Conservation (phyloP, 2,888 invertebrate species). For the Dryobotodes eremita region DNA sequence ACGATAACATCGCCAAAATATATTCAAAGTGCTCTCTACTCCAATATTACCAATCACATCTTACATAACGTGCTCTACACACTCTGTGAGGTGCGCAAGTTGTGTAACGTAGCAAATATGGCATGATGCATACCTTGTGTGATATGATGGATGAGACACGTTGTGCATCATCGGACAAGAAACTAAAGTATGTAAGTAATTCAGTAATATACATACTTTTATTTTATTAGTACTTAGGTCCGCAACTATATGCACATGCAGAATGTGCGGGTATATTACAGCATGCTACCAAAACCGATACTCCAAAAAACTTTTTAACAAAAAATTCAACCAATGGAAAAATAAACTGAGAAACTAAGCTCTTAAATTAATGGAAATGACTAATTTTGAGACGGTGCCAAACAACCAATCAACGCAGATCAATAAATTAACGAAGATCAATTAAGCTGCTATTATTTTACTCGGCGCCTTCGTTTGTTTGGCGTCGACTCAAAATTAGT, state of each 20-base stretch:
- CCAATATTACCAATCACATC: not conserved
- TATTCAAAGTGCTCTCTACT: slow-evolving; percentile 8
- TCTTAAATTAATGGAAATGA: too few species aligned
- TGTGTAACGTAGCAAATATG: not conserved
- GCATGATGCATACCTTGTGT: not conserved
- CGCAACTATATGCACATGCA: not conserved
- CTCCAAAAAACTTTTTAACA: not conserved
- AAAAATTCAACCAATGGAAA: too few species aligned
- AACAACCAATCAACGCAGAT: too few species aligned
- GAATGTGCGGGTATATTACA: not conserved
- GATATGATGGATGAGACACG: too few species aligned
- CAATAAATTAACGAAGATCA: too few species aligned
- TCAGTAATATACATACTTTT: too few species aligned
- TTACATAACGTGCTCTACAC: not conserved
- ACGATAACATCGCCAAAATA: slow-evolving; percentile 41
- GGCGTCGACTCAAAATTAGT: too few species aligned
- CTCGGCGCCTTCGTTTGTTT: too few species aligned
- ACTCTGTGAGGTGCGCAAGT: not conserved
- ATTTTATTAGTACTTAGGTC: too few species aligned
- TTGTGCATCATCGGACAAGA: not conserved
- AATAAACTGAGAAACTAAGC: too few species aligned
- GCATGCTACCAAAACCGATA: not conserved
- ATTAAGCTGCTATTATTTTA: too few species aligned
- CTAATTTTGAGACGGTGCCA: too few species aligned
- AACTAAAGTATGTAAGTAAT: not conserved